Evolutionary conservation across 1,140 invertebrate species (phyloP).

Genomic region (Camponotus floridanus): DNA sequence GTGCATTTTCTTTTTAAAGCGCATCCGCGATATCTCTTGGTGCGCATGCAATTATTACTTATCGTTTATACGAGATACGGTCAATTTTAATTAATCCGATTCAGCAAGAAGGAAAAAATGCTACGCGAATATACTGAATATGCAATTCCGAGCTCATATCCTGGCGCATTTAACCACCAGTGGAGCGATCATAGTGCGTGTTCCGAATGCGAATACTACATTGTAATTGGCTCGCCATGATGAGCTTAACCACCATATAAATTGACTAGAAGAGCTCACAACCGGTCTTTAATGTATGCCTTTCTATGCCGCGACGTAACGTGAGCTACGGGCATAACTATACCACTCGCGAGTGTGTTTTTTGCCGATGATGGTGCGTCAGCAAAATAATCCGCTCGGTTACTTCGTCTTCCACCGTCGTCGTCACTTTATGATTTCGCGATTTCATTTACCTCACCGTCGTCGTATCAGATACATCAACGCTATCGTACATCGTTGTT

Average conservation of each 20-base stretch:
- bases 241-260: constrained; percentile 58
- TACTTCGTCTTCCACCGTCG: constrained; percentile 25
- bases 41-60: background rate
- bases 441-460: constrained; percentile 9
- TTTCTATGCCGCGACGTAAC: constrained; percentile 47
- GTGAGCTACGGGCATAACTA: constrained; percentile 31
- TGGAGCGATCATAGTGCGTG: constrained; percentile 16
- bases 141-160: constrained; percentile 11
- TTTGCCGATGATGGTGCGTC: constrained; percentile 46
- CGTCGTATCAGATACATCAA: background rate
- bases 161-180: constrained; percentile 14
- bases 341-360: constrained; percentile 14
- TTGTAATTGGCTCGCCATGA: constrained; percentile 57
- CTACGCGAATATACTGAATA: constrained; percentile 4
- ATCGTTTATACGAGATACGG: background rate
- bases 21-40: background rate
- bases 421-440: constrained; percentile 22
- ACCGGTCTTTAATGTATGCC: constrained; percentile 61
- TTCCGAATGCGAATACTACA: constrained; percentile 58
- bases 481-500: background rate
- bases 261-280: constrained; percentile 50
- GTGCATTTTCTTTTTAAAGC: background rate
- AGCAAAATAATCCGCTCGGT: constrained; percentile 49
- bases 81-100: constrained; percentile 45
- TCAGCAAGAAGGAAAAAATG: background rate